Evolutionary conservation across 2,113 vertebrate genomes (phyloP).

Genomic region (Plecturocebus donacophilus): DNA sequence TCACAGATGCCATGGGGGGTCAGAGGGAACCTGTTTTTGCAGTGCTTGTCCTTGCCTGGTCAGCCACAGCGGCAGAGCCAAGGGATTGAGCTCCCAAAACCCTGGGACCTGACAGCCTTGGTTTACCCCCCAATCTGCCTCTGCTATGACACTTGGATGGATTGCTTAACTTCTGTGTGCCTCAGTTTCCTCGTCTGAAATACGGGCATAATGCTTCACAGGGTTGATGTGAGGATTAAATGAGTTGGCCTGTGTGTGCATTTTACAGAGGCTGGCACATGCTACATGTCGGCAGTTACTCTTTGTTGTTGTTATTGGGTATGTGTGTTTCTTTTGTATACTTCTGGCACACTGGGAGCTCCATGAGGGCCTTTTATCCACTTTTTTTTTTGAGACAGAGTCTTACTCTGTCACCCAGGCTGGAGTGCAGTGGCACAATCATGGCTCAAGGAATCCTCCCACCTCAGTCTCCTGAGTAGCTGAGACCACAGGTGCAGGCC

Average conservation of each 20-base stretch:
- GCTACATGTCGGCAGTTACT: background rate
- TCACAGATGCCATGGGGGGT: background rate
- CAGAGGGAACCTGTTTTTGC: background rate
- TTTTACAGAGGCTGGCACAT: background rate
- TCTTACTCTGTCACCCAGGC: too few relatives aligned
- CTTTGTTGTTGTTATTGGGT: background rate
- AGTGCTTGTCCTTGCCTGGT: fast-evolving
- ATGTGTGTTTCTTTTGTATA: background rate
- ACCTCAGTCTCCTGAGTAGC: too few relatives aligned
- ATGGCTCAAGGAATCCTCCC: too few relatives aligned
- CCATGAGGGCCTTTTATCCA: background rate
- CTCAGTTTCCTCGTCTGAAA: background rate
- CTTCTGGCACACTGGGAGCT: too few relatives aligned
- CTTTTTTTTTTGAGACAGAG: too few relatives aligned
- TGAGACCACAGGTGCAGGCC: too few relatives aligned
- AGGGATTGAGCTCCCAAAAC: background rate
- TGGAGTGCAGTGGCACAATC: too few relatives aligned
- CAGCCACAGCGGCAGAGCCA: fast-evolving
- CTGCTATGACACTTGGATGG: fast-evolving
- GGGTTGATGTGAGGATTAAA: background rate
- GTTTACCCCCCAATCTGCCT: background rate
- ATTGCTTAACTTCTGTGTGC: background rate
- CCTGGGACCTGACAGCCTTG: background rate
- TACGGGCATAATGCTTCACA: background rate
- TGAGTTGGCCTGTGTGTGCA: background rate